Evolutionary conservation across 2,797 vertebrate genomes (phyloP), one percentile per base, ranked within the genome.

Genomic region (Sarcophilus harrisii): DNA sequence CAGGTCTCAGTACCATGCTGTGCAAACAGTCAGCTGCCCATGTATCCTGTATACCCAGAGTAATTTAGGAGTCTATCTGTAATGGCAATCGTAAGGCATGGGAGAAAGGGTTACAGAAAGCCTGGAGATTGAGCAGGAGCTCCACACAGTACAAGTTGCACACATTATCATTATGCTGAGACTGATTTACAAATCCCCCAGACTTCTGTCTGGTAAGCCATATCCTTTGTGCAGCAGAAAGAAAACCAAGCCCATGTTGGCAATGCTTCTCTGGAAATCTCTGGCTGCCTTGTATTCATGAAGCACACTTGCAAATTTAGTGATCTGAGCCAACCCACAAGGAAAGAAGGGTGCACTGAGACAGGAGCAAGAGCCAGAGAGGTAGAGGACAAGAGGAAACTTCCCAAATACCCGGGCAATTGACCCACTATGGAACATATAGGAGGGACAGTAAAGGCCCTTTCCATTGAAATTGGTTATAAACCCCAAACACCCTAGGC

Each of bases 51-150:
- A 98, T 98, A 98, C 97, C 97, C 98, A 97, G 95, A 98, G 95
- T 97, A 98, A 98, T 98, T 98, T 98, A 98, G 98, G 96, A 98
- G 96, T 97, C 97, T 98, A 96, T 98, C 98, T 98, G 81, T 97
- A 98, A 98, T 98, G 96, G 95, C 96, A 98, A 98, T 98, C 98
- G 97, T 92, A 95, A 95, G 95, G 97, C 6, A 93, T 97, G 57
- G 96, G 98, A 98, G 97, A 98, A 98, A 97, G 95, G 96, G 96
- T 98, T 98, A 98, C 96, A 93, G 98, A 98, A 98, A 98, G 95
- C 97, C 98, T 93, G 10, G 96, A 97, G 97, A 98, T 91, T 98
- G 96, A 98, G 96, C 98, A 98, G 96, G 95, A 95, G 94, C 94
- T 98, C 96, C 55, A 92, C 96, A 98, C 95, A 87, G 94, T 96